Evolutionary conservation across 1,140 invertebrate genomes (phyloP).

Genomic region (Apolygus lucorum): DNA sequence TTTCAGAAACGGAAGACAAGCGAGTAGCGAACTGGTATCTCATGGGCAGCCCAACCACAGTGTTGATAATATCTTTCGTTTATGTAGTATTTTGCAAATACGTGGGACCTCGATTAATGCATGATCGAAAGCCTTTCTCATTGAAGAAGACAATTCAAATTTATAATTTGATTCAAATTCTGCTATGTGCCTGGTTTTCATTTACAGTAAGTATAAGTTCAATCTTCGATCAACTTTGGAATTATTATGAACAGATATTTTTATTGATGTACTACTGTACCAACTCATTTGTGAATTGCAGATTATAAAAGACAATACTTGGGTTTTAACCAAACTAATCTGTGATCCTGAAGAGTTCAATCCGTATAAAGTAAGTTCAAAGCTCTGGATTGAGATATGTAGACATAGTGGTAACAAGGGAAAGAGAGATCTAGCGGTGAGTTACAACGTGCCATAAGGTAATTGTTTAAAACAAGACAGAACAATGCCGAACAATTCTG

Average conservation of each 20-base stretch:
- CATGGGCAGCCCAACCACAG: constrained; percentile 48
- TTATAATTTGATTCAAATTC: constrained; percentile 45
- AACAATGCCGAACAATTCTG: too few relatives aligned
- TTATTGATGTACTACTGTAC: neutral
- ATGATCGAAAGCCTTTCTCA: constrained; percentile 37
- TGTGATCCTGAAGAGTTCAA: neutral
- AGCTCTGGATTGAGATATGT: too few relatives aligned
- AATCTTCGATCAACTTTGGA: too few relatives aligned
- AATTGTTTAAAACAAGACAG: too few relatives aligned
- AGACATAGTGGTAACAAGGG: too few relatives aligned
- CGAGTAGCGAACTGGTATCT: constrained; percentile 52
- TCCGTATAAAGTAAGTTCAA: too few relatives aligned
- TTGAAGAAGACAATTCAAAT: constrained; percentile 35
- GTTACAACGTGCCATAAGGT: too few relatives aligned
- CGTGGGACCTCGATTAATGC: constrained; percentile 59
- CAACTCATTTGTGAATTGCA: neutral
- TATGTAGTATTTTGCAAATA: constrained; percentile 60
- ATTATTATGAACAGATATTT: too few relatives aligned
- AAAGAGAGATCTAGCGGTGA: too few relatives aligned
- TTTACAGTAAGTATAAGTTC: neutral
- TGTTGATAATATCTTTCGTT: constrained; percentile 47
- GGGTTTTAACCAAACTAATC: neutral
- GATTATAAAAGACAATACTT: neutral
- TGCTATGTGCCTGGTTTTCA: neutral
- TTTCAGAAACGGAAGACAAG: too few relatives aligned